phyloP scores from a whole-genome alignment of 2,888 invertebrate species.

The Drosophila nr. fundita region DNA sequence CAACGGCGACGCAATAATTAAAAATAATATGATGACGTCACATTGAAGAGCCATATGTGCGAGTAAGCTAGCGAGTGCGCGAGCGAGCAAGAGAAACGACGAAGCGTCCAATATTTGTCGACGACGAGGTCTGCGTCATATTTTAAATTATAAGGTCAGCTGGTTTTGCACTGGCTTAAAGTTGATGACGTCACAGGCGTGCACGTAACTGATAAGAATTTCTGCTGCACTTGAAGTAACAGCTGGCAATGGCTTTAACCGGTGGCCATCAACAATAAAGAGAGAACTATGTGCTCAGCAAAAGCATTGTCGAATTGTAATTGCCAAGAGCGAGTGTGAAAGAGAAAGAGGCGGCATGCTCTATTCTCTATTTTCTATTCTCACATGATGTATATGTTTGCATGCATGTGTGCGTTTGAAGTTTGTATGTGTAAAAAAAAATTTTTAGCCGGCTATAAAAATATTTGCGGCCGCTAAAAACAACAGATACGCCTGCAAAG shows the following conservation, averaged over 20 bases:
- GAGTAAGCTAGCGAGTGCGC: not conserved
- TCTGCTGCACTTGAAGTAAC: slow-evolving; percentile 42
- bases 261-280: slow-evolving; percentile 5
- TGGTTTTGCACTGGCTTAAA: slow-evolving; percentile 18
- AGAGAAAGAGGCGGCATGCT: not conserved
- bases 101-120: slow-evolving; percentile 3
- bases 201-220: slow-evolving; percentile 55
- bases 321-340: slow-evolving; percentile 37
- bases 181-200: slow-evolving; percentile 59
- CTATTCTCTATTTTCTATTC: slow-evolving; percentile 2
- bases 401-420: slow-evolving; percentile 16
- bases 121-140: slow-evolving; percentile 13
- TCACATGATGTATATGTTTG: slow-evolving; percentile 1
- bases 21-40: slow-evolving; percentile 72
- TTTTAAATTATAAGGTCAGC: slow-evolving; percentile 40
- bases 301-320: slow-evolving; percentile 18
- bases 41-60: slow-evolving; percentile 14
- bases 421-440: slow-evolving; percentile 33
- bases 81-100: slow-evolving; percentile 15
- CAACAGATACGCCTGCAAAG: slow-evolving; percentile 20
- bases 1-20: slow-evolving; percentile 57
- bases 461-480: slow-evolving; percentile 46
- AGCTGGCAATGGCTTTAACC: slow-evolving; percentile 41
- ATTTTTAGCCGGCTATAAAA: slow-evolving; percentile 53
- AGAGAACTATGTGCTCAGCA: slow-evolving; percentile 4